Evolutionary conservation across 2,113 vertebrate species (phyloP).

Genomic region (Hystrix cristata): DNA sequence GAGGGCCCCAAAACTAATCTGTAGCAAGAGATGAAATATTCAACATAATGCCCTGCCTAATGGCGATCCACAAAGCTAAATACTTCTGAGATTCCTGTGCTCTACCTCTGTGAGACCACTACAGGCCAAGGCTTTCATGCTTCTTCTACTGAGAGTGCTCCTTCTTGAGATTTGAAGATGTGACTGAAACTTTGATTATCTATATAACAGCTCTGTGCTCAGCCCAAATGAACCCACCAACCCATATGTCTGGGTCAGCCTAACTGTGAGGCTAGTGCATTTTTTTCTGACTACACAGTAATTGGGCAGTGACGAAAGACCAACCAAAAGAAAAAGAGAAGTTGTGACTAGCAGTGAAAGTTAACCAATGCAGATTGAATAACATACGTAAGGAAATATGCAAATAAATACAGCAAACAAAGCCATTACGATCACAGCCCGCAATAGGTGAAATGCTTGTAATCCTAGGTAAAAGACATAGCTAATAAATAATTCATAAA

Average conservation of each 20-base stretch:
- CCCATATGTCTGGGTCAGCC: background rate
- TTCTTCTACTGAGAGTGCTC: background rate
- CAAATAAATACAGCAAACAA: background rate
- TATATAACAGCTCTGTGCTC: background rate
- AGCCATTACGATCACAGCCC: background rate
- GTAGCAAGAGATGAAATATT: background rate
- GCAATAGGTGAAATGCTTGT: background rate
- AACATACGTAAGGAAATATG: background rate
- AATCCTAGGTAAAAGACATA: conserved; percentile 50
- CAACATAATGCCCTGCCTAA: background rate
- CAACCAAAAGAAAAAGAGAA: background rate
- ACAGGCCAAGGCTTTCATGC: background rate
- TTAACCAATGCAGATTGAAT: background rate
- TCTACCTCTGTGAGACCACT: background rate
- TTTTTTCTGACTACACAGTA: conserved; percentile 18
- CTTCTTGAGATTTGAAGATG: background rate
- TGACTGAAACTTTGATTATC: background rate
- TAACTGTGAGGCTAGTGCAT: background rate
- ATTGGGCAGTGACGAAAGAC: background rate
- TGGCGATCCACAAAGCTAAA: background rate
- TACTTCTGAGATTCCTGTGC: background rate
- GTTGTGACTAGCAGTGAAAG: background rate
- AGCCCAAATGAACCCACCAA: background rate
- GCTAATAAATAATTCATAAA: conserved; percentile 54
- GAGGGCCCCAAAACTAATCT: background rate